Evolutionary conservation across 2,113 vertebrate species (phyloP), one percentile per base, ranked within the genome.

Genomic region (Rallus limicola): DNA sequence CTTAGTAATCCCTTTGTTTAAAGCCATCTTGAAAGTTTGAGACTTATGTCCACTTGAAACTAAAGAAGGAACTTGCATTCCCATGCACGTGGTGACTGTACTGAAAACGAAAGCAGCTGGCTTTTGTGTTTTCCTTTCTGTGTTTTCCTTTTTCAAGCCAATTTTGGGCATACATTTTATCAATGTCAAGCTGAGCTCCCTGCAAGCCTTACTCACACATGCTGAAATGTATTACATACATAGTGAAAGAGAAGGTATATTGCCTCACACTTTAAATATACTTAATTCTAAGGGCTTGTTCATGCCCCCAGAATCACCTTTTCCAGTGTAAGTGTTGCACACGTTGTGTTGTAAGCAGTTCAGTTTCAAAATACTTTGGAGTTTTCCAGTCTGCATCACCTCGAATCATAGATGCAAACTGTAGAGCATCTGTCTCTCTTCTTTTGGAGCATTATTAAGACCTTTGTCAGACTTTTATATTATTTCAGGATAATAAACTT

Each of bases 401-500:
- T 96, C 88, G 80, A 53, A 28, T 53, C 52, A 53, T 53, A 53
- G 52, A 53, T 53, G 52, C 77, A 91, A 92, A 48, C 96, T 71
- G 81, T 92, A 72, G 44, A 89, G 80, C 56, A 3, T 96, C 93
- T 96, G 52, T 93, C 29, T 70, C 18, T 77, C 14, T 74, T 82
- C 82, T 94, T 94, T 70, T 95, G 82, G 90, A 96, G 86, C 91
- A 72, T 97, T 98, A 60, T 97, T 95, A 93, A 96, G 87, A 96
- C 86, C 86, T 97, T 91, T 96, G 93, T 97, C 93, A 95, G 87
- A 97, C 94, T 98, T 97, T 98, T 98, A 85, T 98, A 98, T 46
- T 96, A 97, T 23, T 97, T 98, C 97, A 92, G 95, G 96, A 96
- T 78, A 98, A 98, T 98, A 98, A 98, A 98, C 92, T 97, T 98